Percentiles rank a stretch among this genome's conserved stretches.
Evolutionary conservation across 2,113 vertebrate species (phyloP).

Genomic region (Bettongia penicillata): DNA sequence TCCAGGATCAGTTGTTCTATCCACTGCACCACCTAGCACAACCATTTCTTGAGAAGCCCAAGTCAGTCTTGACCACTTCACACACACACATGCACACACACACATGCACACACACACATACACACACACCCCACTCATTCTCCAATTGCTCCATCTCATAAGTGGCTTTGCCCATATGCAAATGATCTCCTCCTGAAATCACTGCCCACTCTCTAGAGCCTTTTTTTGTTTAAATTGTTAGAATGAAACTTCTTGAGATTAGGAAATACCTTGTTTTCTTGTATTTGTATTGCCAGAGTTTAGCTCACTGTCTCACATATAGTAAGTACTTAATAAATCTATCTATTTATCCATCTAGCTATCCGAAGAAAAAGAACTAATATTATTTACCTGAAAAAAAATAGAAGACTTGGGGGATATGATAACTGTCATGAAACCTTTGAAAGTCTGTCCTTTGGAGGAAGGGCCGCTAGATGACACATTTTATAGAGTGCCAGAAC

Average conservation of each 20-base stretch:
- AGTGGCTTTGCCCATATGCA: neutral
- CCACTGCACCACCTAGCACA: neutral
- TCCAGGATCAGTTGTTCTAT: no score
- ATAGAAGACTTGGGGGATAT: neutral
- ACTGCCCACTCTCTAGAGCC: neutral
- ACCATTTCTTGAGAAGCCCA: neutral
- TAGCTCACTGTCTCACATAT: neutral
- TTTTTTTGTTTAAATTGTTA: neutral
- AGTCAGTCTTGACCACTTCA: neutral
- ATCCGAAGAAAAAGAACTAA: neutral
- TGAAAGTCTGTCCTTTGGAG: neutral
- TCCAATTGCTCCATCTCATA: neutral
- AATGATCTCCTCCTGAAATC: neutral
- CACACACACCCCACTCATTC: neutral
- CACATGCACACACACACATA: no score
- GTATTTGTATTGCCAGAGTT: neutral
- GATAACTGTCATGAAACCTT: neutral
- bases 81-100: no score
- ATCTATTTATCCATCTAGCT: neutral
- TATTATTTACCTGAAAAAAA: neutral
- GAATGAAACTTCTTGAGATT: neutral
- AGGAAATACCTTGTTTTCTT: neutral
- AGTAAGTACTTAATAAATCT: neutral
- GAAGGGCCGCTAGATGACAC: neutral
- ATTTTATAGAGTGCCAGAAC: neutral